Evolutionary conservation across 2,888 invertebrate genomes (phyloP).

Genomic region (Esperia sulphurella): DNA sequence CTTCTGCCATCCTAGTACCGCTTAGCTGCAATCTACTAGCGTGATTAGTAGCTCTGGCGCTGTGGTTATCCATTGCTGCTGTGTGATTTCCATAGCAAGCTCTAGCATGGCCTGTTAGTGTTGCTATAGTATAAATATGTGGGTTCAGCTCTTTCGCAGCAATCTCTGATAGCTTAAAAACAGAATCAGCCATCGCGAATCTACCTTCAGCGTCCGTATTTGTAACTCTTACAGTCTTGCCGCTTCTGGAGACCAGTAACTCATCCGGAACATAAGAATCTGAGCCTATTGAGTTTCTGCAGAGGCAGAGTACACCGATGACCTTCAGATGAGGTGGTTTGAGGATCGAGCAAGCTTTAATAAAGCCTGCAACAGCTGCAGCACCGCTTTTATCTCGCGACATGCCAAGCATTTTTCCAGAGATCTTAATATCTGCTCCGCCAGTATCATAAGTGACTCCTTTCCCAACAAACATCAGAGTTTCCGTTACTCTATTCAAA

Average conservation of each 20-base stretch:
- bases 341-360: conserved; percentile 85
- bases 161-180: conserved; percentile 62
- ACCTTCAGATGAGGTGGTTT: conserved; percentile 88
- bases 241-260: conserved; percentile 87
- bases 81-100: conserved; percentile 83
- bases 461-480: conserved; percentile 91
- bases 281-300: conserved; percentile 91
- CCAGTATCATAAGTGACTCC: conserved; percentile 92
- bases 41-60: conserved; percentile 79
- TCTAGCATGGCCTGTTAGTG: conserved; percentile 89
- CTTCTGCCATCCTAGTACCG: conserved; percentile 84
- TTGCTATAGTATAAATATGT: conserved; percentile 92
- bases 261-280: conserved; percentile 93
- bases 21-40: conserved; percentile 81
- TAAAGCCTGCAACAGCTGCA: conserved; percentile 92
- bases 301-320: conserved; percentile 87
- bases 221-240: conserved; percentile 87
- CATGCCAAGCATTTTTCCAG: conserved; percentile 90
- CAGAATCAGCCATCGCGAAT: conserved; percentile 92
- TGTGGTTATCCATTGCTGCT: conserved; percentile 86
- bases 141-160: conserved; percentile 87
- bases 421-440: conserved; percentile 86
- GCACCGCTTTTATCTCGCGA: conserved; percentile 94
- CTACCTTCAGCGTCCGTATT: conserved; percentile 97
- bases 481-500: conserved; percentile 76